phyloP scores from a whole-genome alignment of 1,140 invertebrate genomes.

The Bathynomus jamesi region DNA sequence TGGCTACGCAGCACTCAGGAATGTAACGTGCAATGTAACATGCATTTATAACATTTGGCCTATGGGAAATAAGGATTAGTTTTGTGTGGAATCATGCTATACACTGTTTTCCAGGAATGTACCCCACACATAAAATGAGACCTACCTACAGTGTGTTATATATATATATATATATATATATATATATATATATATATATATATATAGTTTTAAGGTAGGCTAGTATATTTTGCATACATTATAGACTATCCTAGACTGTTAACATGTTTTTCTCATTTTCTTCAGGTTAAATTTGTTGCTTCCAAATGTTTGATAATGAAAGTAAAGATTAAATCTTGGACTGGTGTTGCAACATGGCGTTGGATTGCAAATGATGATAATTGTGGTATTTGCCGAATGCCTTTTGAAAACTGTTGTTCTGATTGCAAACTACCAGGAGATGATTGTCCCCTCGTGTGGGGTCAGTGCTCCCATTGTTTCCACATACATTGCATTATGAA shows the following conservation, averaged over 20 bases:
- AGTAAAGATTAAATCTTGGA: constrained; percentile 61
- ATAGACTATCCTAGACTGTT: too few relatives aligned
- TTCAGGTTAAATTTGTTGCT: not conserved
- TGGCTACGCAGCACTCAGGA: too few relatives aligned
- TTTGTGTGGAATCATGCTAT: too few relatives aligned
- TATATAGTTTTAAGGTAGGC: not conserved
- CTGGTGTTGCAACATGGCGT: constrained; percentile 91
- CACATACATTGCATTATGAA: constrained; percentile 99
- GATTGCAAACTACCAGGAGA: constrained; percentile 98
- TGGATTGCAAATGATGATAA: constrained; percentile 95
- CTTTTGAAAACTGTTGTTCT: constrained; percentile 96
- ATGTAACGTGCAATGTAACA: too few relatives aligned
- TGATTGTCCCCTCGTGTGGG: constrained; percentile 98
- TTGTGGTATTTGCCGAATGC: constrained; percentile 97
- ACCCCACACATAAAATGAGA: too few relatives aligned
- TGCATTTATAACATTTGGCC: too few relatives aligned
- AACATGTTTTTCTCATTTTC: not conserved
- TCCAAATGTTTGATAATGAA: constrained; percentile 41
- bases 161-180: constrained; percentile 2
- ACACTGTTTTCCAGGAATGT: too few relatives aligned
- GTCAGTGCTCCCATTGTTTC: constrained; percentile 97
- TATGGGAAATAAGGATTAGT: too few relatives aligned
- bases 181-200: not conserved
- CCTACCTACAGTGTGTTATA: too few relatives aligned
- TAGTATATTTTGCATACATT: not conserved